These are phyloP conservation scores for Oenanthe melanoleuca DNA, from an alignment of 2,113 vertebrate species.

Conservation along the genomic window DNA sequence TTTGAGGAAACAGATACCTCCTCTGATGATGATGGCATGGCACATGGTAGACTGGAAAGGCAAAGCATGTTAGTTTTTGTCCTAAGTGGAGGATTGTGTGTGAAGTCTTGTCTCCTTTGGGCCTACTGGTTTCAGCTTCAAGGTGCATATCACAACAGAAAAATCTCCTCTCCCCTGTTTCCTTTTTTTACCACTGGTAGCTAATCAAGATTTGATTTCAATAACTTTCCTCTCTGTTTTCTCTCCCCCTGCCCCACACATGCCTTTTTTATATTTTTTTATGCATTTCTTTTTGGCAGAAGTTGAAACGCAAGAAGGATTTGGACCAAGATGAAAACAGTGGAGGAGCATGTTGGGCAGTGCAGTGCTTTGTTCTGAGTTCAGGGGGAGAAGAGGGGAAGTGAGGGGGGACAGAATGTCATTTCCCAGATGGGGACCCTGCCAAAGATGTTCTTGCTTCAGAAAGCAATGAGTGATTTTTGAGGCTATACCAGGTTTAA, in stretches of 20 bases:
- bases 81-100: background rate
- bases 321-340: slow-evolving; percentile 81
- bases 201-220: slow-evolving; percentile 48
- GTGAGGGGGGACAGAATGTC: background rate
- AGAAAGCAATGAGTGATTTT: background rate
- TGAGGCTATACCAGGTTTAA: slow-evolving; percentile 39
- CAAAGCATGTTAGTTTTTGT: background rate
- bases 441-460: slow-evolving; percentile 46
- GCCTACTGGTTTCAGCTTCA: background rate
- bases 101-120: background rate
- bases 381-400: slow-evolving; percentile 43
- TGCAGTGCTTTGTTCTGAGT: slow-evolving; percentile 72
- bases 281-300: slow-evolving; percentile 68
- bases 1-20: background rate
- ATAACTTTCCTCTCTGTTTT: slow-evolving; percentile 34
- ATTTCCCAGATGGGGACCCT: slow-evolving; percentile 45
- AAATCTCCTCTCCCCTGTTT: background rate
- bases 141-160: background rate
- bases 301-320: slow-evolving; percentile 72
- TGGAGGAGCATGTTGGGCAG: slow-evolving; percentile 71
- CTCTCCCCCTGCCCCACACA: slow-evolving; percentile 32
- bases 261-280: slow-evolving; percentile 27
- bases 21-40: background rate
- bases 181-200: background rate
- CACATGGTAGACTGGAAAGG: background rate